These are phyloP conservation scores for Ceratosolen solmsi DNA, from an alignment of 1,140 invertebrate species.

Conservation along the genomic window DNA sequence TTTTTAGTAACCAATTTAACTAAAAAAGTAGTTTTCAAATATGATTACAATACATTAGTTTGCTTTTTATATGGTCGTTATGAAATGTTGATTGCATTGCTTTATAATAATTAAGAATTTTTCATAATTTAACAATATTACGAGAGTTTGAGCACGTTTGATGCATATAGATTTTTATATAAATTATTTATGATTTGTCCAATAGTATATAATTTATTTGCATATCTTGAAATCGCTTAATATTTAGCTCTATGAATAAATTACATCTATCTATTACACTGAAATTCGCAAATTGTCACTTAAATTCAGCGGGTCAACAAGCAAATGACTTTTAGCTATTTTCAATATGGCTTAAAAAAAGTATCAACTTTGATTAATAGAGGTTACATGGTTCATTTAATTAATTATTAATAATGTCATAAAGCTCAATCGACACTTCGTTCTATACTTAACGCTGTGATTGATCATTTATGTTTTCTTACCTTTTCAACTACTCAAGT, in stretches of 20 bases:
- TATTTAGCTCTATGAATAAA: not conserved
- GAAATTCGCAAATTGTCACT: not conserved
- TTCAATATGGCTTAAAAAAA: too few relatives aligned
- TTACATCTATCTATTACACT: constrained; percentile 20
- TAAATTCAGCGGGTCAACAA: too few relatives aligned
- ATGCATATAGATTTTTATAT: not conserved
- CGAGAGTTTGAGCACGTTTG: not conserved
- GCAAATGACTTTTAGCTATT: too few relatives aligned
- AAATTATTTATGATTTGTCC: not conserved
- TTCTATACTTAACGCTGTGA: too few relatives aligned
- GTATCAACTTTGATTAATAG: too few relatives aligned
- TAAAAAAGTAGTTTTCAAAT: not conserved
- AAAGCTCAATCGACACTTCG: too few relatives aligned
- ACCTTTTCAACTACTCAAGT: too few relatives aligned
- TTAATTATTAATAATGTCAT: too few relatives aligned
- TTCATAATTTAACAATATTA: not conserved
- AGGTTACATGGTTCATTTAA: too few relatives aligned
- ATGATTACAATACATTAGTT: not conserved
- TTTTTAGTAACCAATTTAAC: not conserved
- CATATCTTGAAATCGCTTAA: not conserved
- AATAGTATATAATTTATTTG: not conserved
- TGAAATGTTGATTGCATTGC: not conserved
- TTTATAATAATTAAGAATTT: not conserved
- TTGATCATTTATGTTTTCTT: too few relatives aligned
- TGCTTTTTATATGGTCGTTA: not conserved